phyloP scores from a whole-genome alignment of 2,113 vertebrate species.

The Clarias magur region DNA sequence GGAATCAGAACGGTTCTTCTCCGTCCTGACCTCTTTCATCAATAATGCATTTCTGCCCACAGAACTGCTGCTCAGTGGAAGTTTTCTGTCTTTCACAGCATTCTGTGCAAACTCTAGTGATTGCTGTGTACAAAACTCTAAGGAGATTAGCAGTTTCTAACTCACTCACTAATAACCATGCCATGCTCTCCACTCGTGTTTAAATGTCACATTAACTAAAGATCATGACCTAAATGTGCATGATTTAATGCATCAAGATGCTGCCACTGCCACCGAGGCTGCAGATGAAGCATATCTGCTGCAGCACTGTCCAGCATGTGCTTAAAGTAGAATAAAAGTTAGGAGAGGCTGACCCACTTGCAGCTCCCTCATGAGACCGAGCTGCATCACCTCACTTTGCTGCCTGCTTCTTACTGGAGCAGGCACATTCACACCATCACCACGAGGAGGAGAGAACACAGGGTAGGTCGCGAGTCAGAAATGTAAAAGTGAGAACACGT shows the following conservation, averaged over 20 bases:
- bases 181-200: not conserved
- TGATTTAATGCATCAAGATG: not conserved
- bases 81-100: not conserved
- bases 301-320: constrained; percentile 27
- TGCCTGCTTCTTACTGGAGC: constrained; percentile 31
- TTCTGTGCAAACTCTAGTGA: not conserved
- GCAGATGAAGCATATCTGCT: constrained; percentile 53
- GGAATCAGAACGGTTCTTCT: not conserved
- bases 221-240: not conserved
- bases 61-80: no score
- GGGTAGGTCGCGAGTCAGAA: not conserved
- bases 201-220: not conserved
- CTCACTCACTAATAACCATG: not conserved
- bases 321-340: constrained; percentile 52
- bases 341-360: constrained; percentile 65
- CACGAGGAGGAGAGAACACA: not conserved
- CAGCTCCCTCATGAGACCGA: constrained; percentile 31
- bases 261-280: not conserved
- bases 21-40: not conserved
- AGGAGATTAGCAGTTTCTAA: not conserved
- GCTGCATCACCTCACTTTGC: constrained; percentile 21
- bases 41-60: not conserved
- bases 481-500: constrained; percentile 1
- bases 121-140: not conserved
- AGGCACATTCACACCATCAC: constrained; percentile 14